Evolutionary conservation across 2,797 vertebrate genomes (phyloP).

Genomic region (Falco columbarius): DNA sequence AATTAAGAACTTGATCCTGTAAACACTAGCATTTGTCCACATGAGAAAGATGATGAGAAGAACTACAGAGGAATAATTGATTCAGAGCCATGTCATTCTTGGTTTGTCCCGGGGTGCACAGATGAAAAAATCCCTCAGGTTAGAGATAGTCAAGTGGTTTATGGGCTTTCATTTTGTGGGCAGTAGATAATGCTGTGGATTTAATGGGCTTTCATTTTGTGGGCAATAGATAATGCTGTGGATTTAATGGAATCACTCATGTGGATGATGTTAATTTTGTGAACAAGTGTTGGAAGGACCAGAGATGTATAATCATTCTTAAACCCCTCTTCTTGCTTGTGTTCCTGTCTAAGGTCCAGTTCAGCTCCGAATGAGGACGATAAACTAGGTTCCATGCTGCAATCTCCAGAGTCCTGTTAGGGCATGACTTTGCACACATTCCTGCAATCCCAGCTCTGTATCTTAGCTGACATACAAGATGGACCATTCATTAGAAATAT

Average conservation of each 20-base stretch:
- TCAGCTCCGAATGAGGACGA: background rate
- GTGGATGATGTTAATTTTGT: background rate
- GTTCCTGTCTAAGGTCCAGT: background rate
- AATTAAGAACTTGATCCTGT: background rate
- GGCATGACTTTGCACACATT: background rate
- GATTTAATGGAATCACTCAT: background rate
- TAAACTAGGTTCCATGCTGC: background rate
- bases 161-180: background rate
- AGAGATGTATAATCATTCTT: background rate
- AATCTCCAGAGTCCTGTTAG: background rate
- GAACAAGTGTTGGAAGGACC: background rate
- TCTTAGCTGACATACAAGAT: background rate
- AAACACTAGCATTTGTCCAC: background rate
- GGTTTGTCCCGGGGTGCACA: background rate
- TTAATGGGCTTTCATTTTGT: background rate
- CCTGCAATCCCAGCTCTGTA: background rate
- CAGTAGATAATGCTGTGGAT: background rate
- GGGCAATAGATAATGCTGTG: background rate
- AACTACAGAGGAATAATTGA: background rate
- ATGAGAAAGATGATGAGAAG: background rate
- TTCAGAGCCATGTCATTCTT: background rate
- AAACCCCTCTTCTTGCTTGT: background rate
- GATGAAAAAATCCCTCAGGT: background rate
- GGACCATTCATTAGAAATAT: background rate
- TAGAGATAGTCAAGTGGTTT: background rate